These are phyloP conservation scores for Callyntrura sp. DNA, from an alignment of 2,888 invertebrate species.

Conservation along the genomic window DNA sequence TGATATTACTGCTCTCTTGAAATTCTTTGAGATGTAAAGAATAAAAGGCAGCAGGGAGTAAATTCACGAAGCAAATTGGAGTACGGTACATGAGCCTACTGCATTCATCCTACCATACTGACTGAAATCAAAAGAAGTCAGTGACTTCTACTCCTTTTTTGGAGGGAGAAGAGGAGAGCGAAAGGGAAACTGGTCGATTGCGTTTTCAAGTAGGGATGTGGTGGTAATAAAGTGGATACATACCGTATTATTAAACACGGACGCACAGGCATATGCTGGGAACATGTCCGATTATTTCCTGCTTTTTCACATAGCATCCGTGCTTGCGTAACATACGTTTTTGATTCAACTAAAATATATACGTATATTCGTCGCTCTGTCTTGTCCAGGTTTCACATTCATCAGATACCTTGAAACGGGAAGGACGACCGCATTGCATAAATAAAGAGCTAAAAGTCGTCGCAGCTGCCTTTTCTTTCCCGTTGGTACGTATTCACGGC, in stretches of 20 bases:
- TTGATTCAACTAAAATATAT: neutral
- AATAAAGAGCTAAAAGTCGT: slow-evolving; percentile 55
- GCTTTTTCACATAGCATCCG: slow-evolving; percentile 61
- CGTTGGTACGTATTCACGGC: neutral
- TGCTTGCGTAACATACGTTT: slow-evolving; percentile 21
- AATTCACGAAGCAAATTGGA: neutral
- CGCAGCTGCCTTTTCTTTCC: slow-evolving; percentile 50
- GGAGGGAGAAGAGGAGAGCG: slow-evolving; percentile 17
- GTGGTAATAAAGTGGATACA: neutral
- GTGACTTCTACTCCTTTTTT: slow-evolving; percentile 44
- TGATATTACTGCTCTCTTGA: slow-evolving; percentile 14
- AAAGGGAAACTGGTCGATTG: neutral
- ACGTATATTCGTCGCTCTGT: neutral
- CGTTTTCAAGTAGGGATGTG: neutral
- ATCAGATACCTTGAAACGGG: neutral
- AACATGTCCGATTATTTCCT: slow-evolving; percentile 66
- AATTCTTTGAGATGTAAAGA: slow-evolving; percentile 31
- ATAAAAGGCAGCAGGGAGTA: neutral
- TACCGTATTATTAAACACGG: neutral
- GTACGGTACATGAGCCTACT: neutral
- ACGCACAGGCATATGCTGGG: neutral
- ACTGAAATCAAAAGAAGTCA: slow-evolving; percentile 20
- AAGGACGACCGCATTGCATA: neutral
- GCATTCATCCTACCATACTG: neutral
- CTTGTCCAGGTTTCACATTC: neutral